A percentile compares a stretch with the other conserved stretches of the same genome.
Conservation (phyloP, 2,113 vertebrate species). For the Hydrochoerus hydrochaeris region DNA sequence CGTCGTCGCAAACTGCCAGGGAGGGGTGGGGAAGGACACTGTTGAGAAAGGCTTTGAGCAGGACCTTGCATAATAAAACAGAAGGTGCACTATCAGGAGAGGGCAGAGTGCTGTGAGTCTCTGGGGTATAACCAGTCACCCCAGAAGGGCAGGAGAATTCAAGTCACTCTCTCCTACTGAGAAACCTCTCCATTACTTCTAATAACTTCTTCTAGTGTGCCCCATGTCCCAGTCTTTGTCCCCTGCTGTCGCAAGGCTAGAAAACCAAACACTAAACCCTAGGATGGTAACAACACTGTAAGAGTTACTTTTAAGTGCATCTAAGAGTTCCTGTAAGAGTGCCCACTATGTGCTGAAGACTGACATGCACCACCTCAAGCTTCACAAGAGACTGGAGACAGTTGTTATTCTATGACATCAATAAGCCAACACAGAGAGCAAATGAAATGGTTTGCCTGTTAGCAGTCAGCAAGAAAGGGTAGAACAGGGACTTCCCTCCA, state of each 20-base stretch:
- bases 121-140: not conserved
- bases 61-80: not conserved
- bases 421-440: not conserved
- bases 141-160: not conserved
- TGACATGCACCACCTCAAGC: not conserved
- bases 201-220: not conserved
- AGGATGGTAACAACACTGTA: not conserved
- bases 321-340: too few species aligned
- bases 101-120: not conserved
- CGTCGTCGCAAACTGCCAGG: not conserved
- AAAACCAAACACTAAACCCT: conserved; percentile 13
- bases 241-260: not conserved
- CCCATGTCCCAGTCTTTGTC: not conserved
- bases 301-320: not conserved
- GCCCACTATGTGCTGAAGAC: not conserved
- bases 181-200: not conserved
- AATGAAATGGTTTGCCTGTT: not conserved
- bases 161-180: not conserved
- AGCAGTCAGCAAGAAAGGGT: not conserved
- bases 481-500: not conserved
- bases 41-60: not conserved
- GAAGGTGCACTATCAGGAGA: not conserved
- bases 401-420: not conserved
- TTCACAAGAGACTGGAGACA: not conserved
- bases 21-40: not conserved